Base-by-base conservation (phyloP, 2,888 invertebrate species). In the Chorisops tibialis region DNA sequence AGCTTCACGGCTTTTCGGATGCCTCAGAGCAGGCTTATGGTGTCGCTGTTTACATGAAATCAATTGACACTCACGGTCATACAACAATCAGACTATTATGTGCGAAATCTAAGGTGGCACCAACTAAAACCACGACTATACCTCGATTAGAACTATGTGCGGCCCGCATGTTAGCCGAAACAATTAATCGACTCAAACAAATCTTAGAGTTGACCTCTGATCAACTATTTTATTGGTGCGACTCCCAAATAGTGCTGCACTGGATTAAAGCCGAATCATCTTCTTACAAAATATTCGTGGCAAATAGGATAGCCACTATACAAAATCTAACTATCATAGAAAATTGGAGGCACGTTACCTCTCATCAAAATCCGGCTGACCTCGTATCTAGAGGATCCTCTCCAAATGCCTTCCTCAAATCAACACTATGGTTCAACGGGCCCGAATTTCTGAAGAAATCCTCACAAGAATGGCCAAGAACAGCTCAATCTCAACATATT, bases 331-430 rank as follows among this genome's bases (percentile, higher is more conserved):
- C 37, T 11, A 37, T 37, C 7, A 16, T 52, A 39, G 47, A 63
- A 41, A 45, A 60, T 19, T 61, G 58, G 58, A 12, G 61, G 30
- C 39, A 63, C 45, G 16, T 63, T 14, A 21, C 4, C 3, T 60
- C 61, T 18, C 18, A 37, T 1, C 47, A 63, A 6, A 63, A 65
- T 52, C 52, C 63, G 43, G 62, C 59, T 18, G 63, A 64, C 45
- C 24, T 61, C 6, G 37, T 66, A 5, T 63, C 58, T 30, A 52
- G 61, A 49, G 51, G 61, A 24, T 48, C 63, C 2, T 37, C 30
- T 14, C 61, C 63, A 58, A 45, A 58, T 19, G 49, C 54, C 38
- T 38, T 66, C 24, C 37, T 11, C 9, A 37, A 37, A 7, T 11
- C 7, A 37, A 37, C 11, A 24, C 22, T 62, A 12, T 65, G 59